Evolutionary conservation across 2,797 vertebrate genomes (phyloP).

Genomic region (Takifugu rubripes): DNA sequence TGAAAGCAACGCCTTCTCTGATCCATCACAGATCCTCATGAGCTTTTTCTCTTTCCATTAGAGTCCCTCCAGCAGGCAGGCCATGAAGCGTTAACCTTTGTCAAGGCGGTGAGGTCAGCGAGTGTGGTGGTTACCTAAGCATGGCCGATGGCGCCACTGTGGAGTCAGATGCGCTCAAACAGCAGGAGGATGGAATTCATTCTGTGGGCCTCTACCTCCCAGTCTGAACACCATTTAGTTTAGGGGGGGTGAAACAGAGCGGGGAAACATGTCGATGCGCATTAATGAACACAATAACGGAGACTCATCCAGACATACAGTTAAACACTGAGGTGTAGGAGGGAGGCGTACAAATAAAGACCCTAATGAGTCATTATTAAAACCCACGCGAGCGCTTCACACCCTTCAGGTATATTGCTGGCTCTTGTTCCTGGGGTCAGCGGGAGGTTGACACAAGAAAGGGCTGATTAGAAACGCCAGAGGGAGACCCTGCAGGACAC

Average conservation of each 20-base stretch:
- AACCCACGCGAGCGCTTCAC: conserved; percentile 1
- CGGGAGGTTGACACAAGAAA: conserved; percentile 48
- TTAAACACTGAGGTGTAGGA: not conserved
- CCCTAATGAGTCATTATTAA: conserved; percentile 3
- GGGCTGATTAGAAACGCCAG: not conserved
- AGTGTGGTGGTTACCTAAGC: conserved; percentile 48
- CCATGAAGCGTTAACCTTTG: conserved; percentile 48
- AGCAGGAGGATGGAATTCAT: conserved; percentile 55
- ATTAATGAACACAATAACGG: not conserved
- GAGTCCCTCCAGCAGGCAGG: conserved; percentile 26
- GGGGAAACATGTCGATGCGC: not conserved
- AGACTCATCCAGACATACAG: too few species aligned
- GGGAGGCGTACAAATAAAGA: not conserved
- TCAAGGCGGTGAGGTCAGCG: conserved; percentile 50
- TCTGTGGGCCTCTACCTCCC: conserved; percentile 46
- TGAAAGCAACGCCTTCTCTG: conserved; percentile 9
- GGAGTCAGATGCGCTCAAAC: conserved; percentile 49
- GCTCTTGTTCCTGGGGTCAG: conserved; percentile 29
- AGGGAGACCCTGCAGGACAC: not conserved
- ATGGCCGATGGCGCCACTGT: conserved; percentile 54
- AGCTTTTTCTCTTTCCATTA: conserved; percentile 50
- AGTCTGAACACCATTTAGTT: not conserved
- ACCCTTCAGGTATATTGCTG: conserved; percentile 8
- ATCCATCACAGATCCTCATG: conserved; percentile 24
- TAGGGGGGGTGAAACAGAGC: not conserved